Evolutionary conservation across 2,797 vertebrate genomes (phyloP).

Genomic region (Threskiornis aethiopicus): DNA sequence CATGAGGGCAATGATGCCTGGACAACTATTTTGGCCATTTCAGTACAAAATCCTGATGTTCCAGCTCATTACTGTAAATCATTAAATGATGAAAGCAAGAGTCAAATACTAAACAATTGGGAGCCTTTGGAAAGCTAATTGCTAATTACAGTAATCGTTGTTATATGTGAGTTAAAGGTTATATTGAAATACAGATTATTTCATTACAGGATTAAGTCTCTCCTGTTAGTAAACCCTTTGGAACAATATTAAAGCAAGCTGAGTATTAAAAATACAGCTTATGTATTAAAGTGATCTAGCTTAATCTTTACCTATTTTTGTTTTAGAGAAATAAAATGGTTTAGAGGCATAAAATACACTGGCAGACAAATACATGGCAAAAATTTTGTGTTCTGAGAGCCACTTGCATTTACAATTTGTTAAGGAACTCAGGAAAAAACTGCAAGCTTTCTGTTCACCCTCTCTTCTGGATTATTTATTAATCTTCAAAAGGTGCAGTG

Average conservation of each 20-base stretch:
- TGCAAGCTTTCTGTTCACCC: background rate
- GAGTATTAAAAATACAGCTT: background rate
- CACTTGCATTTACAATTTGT: background rate
- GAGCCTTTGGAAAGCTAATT: slow-evolving; percentile 30
- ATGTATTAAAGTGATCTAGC: background rate
- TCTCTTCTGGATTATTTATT: background rate
- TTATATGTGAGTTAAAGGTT: slow-evolving; percentile 39
- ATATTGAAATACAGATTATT: background rate
- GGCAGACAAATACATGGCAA: background rate
- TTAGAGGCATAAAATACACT: background rate
- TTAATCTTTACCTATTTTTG: background rate
- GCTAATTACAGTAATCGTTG: slow-evolving; percentile 45
- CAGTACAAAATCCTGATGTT: slow-evolving; percentile 53
- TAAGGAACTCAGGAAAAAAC: background rate
- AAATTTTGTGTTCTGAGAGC: background rate
- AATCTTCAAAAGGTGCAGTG: background rate
- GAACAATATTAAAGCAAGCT: background rate
- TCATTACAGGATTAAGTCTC: background rate
- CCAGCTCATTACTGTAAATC: slow-evolving; percentile 67
- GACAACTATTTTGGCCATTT: slow-evolving; percentile 54
- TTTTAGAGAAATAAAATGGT: background rate
- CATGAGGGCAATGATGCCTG: slow-evolving; percentile 55
- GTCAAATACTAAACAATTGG: slow-evolving; percentile 41
- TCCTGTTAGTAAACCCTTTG: background rate
- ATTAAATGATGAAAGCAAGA: slow-evolving; percentile 63